A percentile compares a stretch with the other conserved stretches of the same genome.
phyloP scores from a whole-genome alignment of 2,888 invertebrate species.

The Leptarthrus brevirostris region DNA sequence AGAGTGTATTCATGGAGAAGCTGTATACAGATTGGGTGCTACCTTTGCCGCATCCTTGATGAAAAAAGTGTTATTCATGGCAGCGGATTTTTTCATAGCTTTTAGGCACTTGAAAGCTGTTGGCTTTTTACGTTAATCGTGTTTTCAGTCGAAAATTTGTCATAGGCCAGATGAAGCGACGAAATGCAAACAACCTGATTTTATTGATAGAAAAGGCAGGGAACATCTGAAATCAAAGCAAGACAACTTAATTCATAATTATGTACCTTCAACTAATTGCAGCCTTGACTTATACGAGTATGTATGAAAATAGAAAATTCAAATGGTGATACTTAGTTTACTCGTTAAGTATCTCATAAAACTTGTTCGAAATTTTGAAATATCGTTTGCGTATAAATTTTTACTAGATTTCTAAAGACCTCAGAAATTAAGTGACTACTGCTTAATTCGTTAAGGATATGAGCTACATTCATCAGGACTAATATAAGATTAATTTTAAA shows the following conservation, averaged over 20 bases:
- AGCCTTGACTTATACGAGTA: no score
- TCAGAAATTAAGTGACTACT: no score
- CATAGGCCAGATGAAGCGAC: conserved; percentile 7
- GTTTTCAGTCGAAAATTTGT: conserved; percentile 27
- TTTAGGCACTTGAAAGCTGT: conserved; percentile 9
- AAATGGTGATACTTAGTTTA: no score
- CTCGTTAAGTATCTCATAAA: no score
- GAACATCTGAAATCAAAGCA: neutral
- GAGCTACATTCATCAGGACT: no score
- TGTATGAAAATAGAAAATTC: no score
- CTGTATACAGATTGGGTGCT: conserved; percentile 3
- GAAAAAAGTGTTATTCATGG: neutral
- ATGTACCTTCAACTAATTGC: no score
- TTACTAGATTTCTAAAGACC: no score
- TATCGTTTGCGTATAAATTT: no score
- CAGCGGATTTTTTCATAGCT: neutral
- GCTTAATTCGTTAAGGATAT: no score
- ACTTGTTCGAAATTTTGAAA: no score
- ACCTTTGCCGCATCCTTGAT: conserved; percentile 1
- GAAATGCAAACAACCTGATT: conserved; percentile 16
- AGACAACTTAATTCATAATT: neutral
- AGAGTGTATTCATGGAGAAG: conserved; percentile 26
- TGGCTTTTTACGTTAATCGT: conserved; percentile 34
- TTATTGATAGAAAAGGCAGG: neutral
- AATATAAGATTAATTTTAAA: no score